Conservation (phyloP, 2,888 invertebrate species). For the Tigriopus californicus region DNA sequence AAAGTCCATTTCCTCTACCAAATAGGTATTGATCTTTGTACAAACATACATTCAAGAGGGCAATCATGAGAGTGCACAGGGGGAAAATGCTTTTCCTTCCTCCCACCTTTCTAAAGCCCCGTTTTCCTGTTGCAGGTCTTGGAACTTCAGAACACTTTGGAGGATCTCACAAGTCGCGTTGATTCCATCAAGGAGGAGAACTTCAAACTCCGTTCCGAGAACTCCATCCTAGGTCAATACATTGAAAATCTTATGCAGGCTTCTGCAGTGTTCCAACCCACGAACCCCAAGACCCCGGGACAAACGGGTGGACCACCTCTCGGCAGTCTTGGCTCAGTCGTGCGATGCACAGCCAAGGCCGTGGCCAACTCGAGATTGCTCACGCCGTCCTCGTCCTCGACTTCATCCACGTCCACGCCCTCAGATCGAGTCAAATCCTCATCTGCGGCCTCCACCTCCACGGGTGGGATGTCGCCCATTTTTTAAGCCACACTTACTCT, state of each 20-base stretch:
- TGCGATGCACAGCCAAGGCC: conserved; percentile 6
- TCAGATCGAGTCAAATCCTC: too few relatives aligned
- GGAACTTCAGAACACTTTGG: conserved; percentile 91
- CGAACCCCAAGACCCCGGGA: conserved; percentile 18
- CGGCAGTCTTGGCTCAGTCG: background rate
- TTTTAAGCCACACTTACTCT: too few relatives aligned
- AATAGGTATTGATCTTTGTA: too few relatives aligned
- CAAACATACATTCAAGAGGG: too few relatives aligned
- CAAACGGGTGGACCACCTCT: background rate
- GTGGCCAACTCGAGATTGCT: background rate
- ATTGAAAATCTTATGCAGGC: conserved; percentile 84
- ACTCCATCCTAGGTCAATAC: conserved; percentile 94
- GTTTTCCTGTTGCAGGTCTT: conserved; percentile 37
- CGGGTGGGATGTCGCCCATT: too few relatives aligned
- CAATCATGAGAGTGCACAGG: too few relatives aligned
- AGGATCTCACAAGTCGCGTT: conserved; percentile 89
- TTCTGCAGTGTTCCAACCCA: conserved; percentile 20
- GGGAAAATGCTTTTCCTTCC: too few relatives aligned
- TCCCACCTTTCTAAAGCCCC: background rate
- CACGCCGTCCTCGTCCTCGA: too few relatives aligned
- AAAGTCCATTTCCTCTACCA: too few relatives aligned
- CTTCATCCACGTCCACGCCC: too few relatives aligned
- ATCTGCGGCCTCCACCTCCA: too few relatives aligned
- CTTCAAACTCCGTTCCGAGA: conserved; percentile 86
- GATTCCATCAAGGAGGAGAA: conserved; percentile 98